Percentiles rank a stretch among this genome's conserved stretches.
phyloP scores from a whole-genome alignment of 2,888 invertebrate species.

The Cephus pygmeus region DNA sequence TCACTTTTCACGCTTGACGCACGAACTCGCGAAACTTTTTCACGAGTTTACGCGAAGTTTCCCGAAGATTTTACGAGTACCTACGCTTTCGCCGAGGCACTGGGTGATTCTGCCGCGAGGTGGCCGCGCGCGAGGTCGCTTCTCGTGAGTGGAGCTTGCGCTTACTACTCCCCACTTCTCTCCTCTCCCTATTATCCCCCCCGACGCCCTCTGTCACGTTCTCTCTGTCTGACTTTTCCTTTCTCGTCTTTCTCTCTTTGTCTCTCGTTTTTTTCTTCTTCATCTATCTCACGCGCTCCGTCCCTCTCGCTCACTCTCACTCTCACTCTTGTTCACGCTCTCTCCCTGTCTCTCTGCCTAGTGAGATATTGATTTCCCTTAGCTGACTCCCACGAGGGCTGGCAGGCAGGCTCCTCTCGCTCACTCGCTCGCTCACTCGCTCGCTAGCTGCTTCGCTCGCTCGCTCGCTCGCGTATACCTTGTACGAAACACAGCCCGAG shows the following conservation, averaged over 20 bases:
- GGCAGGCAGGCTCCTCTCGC: conserved; percentile 27
- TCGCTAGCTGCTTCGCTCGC: conserved; percentile 3
- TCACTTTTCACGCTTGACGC: conserved; percentile 31
- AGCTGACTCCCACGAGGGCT: conserved; percentile 64
- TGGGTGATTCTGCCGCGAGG: not conserved
- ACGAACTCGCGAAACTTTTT: conserved; percentile 30
- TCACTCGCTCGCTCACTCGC: conserved; percentile 10
- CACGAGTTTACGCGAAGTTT: conserved; percentile 25
- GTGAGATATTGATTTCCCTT: conserved; percentile 66
- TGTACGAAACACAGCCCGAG: conserved; percentile 1
- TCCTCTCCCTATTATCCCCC: conserved; percentile 18
- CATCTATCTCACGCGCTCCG: conserved; percentile 22
- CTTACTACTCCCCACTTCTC: conserved; percentile 22
- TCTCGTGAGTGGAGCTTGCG: conserved; percentile 26
- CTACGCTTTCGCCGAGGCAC: conserved; percentile 1
- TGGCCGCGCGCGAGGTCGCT: not conserved
- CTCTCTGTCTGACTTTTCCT: conserved; percentile 19
- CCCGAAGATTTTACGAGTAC: not conserved
- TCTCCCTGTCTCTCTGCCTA: conserved; percentile 45
- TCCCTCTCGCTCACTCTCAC: conserved; percentile 34
- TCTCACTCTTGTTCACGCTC: conserved; percentile 34
- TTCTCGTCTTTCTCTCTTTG: conserved; percentile 11
- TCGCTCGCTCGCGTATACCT: conserved; percentile 7
- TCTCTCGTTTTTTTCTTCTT: conserved; percentile 22
- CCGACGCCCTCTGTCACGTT: conserved; percentile 23